Evolutionary conservation across 2,113 vertebrate genomes (phyloP).

Genomic region (Odocoileus virginianus): DNA sequence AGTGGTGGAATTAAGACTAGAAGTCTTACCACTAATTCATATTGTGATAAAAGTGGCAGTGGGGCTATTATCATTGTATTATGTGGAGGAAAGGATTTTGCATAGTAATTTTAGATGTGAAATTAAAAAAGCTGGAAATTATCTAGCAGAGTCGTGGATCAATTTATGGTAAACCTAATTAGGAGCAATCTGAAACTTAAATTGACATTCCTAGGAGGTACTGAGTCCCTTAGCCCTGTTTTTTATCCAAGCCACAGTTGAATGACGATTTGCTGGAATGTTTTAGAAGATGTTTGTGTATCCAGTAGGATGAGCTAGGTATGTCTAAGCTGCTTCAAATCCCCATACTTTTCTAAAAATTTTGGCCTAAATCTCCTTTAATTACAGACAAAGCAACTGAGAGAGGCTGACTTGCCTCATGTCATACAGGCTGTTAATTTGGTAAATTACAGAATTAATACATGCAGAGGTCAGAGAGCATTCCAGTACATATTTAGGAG

Average conservation of each 20-base stretch:
- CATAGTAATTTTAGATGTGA: not conserved
- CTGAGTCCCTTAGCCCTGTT: not conserved
- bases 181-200: not conserved
- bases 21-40: not conserved
- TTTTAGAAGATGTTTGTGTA: not conserved
- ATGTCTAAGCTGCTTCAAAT: not conserved
- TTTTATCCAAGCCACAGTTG: not conserved
- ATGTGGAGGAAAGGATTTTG: not conserved
- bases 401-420: not conserved
- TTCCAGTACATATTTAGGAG: not conserved
- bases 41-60: not conserved
- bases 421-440: not conserved
- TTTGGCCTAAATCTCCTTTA: not conserved
- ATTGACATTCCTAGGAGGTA: not conserved
- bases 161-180: not conserved
- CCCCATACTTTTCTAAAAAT: not conserved
- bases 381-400: not conserved
- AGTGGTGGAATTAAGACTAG: not conserved
- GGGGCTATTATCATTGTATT: not conserved
- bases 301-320: not conserved
- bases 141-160: not conserved
- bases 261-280: not conserved
- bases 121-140: not conserved
- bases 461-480: not conserved
- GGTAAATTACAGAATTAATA: not conserved